Conservation (phyloP, 2,888 invertebrate species). For the Drosophila putrida region DNA sequence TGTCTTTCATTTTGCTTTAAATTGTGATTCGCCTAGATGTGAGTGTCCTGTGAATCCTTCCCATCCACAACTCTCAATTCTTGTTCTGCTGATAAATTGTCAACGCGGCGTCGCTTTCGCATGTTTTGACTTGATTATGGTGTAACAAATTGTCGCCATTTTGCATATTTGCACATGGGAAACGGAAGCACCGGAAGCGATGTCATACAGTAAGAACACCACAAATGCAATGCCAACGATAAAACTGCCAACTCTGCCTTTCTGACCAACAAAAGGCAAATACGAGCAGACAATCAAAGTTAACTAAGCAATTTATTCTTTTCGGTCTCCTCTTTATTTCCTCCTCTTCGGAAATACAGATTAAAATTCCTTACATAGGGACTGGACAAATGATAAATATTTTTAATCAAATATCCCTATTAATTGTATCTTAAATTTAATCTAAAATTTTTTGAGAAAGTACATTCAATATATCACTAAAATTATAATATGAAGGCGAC, state of each 20-base stretch:
- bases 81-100: conserved; percentile 68
- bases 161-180: conserved; percentile 65
- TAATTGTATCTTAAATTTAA: background rate
- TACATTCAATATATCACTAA: too few species aligned
- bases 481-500: too few species aligned
- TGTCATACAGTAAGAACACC: conserved; percentile 20
- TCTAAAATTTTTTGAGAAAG: background rate
- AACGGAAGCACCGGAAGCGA: conserved; percentile 41
- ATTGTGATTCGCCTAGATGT: conserved; percentile 1
- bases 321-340: background rate
- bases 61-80: conserved; percentile 21
- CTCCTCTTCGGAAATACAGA: too few species aligned
- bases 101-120: conserved; percentile 65
- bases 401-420: background rate
- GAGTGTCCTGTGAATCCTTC: conserved; percentile 4
- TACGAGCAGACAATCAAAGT: conserved; percentile 36
- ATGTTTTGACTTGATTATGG: conserved; percentile 81
- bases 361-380: too few species aligned
- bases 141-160: conserved; percentile 79
- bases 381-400: too few species aligned
- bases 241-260: conserved; percentile 9
- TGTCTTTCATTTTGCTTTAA: conserved; percentile 2
- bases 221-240: conserved; percentile 10
- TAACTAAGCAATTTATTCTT: conserved; percentile 21
- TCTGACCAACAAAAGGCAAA: conserved; percentile 11